phyloP scores from a whole-genome alignment of 2,888 invertebrate species.

The Erpobdella octoculata region DNA sequence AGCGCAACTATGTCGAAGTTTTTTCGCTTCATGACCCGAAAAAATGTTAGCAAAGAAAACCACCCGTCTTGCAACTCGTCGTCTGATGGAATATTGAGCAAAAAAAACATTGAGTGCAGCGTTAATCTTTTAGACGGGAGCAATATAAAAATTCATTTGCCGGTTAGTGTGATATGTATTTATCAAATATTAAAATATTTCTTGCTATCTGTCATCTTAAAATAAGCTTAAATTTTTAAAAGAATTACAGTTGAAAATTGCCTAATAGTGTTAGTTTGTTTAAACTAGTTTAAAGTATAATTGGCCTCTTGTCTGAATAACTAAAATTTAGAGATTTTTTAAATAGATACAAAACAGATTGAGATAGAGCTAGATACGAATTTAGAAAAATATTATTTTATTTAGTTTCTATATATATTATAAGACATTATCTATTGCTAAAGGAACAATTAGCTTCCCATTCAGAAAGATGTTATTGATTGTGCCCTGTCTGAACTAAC shows the following conservation, averaged over 20 bases:
- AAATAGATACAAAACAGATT: no score
- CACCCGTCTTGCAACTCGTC: neutral
- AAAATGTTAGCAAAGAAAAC: neutral
- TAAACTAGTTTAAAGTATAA: neutral
- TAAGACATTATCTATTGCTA: no score
- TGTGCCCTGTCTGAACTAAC: no score
- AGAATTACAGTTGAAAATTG: neutral
- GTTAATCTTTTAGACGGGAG: neutral
- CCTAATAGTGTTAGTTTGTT: neutral
- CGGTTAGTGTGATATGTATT: no score
- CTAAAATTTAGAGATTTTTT: neutral
- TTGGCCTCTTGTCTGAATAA: neutral
- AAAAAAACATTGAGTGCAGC: neutral
- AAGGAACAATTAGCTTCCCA: no score
- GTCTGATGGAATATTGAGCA: neutral
- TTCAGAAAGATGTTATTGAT: no score
- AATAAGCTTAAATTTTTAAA: neutral
- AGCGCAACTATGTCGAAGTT: neutral
- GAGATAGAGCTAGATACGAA: no score
- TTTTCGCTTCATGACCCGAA: slow-evolving; percentile 5
- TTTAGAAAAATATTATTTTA: no score
- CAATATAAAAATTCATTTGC: neutral
- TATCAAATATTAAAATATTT: no score
- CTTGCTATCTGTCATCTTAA: no score
- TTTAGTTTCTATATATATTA: no score